A percentile compares a stretch with the other conserved stretches of the same genome.
These are phyloP conservation scores for Rotaria socialis DNA, from an alignment of 2,888 invertebrate genomes.

Conservation along the genomic window DNA sequence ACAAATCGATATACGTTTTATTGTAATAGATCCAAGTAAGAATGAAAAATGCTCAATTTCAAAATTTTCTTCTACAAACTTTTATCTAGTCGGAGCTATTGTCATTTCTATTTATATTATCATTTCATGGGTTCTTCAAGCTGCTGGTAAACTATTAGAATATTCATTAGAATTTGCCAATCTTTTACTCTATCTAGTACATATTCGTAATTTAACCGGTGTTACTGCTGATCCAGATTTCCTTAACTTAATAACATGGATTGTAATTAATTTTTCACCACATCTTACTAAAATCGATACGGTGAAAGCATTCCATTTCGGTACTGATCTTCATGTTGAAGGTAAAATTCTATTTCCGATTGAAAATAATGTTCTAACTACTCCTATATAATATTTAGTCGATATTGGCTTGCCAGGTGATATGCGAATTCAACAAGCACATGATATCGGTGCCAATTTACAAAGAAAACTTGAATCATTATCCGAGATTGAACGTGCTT, in stretches of 20 bases:
- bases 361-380: neutral
- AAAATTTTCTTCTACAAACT: neutral
- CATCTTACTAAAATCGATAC: slow-evolving; percentile 57
- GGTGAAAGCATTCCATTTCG: slow-evolving; percentile 63
- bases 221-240: slow-evolving; percentile 54
- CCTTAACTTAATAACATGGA: slow-evolving; percentile 57
- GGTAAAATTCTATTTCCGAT: slow-evolving; percentile 47
- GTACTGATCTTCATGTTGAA: slow-evolving; percentile 60
- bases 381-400: neutral
- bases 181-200: neutral
- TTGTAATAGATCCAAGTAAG: neutral
- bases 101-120: slow-evolving; percentile 61
- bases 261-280: slow-evolving; percentile 52
- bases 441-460: slow-evolving; percentile 61
- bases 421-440: slow-evolving; percentile 59
- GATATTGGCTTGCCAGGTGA: slow-evolving; percentile 60
- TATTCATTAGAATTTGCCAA: neutral
- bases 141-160: neutral
- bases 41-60: neutral
- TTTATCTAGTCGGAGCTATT: slow-evolving; percentile 62
- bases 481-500: slow-evolving; percentile 61
- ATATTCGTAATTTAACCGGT: slow-evolving; percentile 2
- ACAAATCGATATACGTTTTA: neutral
- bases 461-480: slow-evolving; percentile 61
- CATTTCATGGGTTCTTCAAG: slow-evolving; percentile 54